Evolutionary conservation across 2,888 invertebrate genomes (phyloP).

Genomic region (Trichopoda pennipes): DNA sequence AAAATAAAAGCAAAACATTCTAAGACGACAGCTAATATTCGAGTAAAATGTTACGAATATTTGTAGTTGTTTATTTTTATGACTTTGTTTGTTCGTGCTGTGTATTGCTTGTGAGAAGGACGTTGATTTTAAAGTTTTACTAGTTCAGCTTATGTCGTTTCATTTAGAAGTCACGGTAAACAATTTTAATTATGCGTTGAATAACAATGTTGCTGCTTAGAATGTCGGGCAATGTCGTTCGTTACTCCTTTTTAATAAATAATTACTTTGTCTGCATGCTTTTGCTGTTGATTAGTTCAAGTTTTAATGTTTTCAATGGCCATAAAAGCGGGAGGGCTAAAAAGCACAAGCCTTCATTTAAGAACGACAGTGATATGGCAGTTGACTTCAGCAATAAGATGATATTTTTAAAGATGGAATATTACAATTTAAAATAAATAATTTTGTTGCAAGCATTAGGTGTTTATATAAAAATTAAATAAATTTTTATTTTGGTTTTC

Average conservation of each 20-base stretch:
- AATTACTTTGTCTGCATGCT: slow-evolving; percentile 40
- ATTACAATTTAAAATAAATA: too few relatives aligned
- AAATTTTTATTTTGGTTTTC: too few relatives aligned
- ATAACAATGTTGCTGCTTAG: slow-evolving; percentile 60
- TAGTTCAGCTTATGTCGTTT: slow-evolving; percentile 8
- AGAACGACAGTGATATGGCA: too few relatives aligned
- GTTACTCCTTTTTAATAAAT: slow-evolving; percentile 72
- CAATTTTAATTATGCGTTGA: slow-evolving; percentile 60
- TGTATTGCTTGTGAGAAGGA: slow-evolving; percentile 31
- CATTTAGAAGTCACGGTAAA: slow-evolving; percentile 48
- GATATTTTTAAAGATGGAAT: too few relatives aligned
- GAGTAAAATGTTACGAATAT: neutral
- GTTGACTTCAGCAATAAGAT: too few relatives aligned
- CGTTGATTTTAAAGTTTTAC: slow-evolving; percentile 5
- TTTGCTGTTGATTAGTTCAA: neutral
- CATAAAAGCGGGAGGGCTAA: neutral
- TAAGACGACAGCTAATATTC: slow-evolving; percentile 17
- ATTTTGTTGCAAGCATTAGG: too few relatives aligned
- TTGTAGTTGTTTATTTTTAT: slow-evolving; percentile 54
- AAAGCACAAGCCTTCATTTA: too few relatives aligned
- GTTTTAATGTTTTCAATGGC: slow-evolving; percentile 1
- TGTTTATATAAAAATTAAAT: too few relatives aligned
- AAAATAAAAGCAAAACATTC: neutral
- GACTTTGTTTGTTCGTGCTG: slow-evolving; percentile 6
- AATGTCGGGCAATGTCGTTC: slow-evolving; percentile 80